Conservation (phyloP, 2,113 vertebrate species). For the Chlorocebus sabaeus region DNA sequence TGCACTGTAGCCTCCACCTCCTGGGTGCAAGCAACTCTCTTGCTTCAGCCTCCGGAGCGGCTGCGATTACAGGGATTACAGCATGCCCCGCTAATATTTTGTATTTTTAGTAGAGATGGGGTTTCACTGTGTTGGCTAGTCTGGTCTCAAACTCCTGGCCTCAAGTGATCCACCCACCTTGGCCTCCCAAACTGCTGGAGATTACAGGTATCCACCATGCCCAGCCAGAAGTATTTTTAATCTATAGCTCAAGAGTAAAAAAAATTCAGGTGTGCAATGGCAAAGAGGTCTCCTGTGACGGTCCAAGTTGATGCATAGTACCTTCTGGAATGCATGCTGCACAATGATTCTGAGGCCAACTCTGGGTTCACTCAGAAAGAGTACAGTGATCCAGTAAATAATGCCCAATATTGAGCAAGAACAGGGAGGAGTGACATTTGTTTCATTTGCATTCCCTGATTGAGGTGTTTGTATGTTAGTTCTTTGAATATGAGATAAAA, state of each 20-base stretch:
- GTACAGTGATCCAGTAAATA: neutral
- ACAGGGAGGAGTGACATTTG: neutral
- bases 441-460: neutral
- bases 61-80: too few relatives aligned
- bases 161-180: too few relatives aligned
- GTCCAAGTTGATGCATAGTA: neutral
- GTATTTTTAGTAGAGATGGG: too few relatives aligned
- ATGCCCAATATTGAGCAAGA: neutral
- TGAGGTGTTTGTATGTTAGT: neutral
- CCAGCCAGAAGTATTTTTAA: neutral
- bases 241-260: conserved; percentile 8
- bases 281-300: neutral
- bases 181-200: too few relatives aligned
- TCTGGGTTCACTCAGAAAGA: neutral
- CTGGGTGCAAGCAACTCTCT: too few relatives aligned
- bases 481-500: neutral
- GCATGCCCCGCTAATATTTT: too few relatives aligned
- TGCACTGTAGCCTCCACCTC: too few relatives aligned
- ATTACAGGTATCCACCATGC: too few relatives aligned
- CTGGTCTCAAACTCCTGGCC: too few relatives aligned
- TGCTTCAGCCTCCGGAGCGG: too few relatives aligned
- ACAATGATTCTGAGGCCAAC: neutral
- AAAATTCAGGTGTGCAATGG: neutral
- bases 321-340: neutral
- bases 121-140: too few relatives aligned